Conservation (phyloP, 2,113 vertebrate genomes). For the Spheniscus mendiculus region DNA sequence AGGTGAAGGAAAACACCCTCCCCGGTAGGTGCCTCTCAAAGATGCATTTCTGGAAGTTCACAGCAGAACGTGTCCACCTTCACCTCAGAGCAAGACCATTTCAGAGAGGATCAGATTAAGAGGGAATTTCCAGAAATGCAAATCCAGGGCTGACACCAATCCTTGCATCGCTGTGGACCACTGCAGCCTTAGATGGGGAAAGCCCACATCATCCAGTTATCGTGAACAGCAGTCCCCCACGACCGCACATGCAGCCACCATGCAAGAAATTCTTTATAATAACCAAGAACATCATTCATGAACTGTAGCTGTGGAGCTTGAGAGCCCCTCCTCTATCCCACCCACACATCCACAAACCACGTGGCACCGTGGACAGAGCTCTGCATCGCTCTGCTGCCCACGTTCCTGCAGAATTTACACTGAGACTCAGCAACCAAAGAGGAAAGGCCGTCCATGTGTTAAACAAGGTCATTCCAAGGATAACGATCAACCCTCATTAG, state of each 20-base stretch:
- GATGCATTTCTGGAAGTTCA: neutral
- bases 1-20: neutral
- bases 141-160: neutral
- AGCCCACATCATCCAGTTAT: neutral
- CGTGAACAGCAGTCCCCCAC: neutral
- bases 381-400: neutral
- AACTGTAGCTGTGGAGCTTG: neutral
- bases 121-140: conserved; percentile 6
- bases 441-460: neutral
- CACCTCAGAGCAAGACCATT: neutral
- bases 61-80: neutral
- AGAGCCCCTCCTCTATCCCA: neutral
- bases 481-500: neutral
- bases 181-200: neutral
- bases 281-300: neutral
- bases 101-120: neutral
- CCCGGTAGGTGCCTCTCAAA: neutral
- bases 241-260: neutral
- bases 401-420: neutral
- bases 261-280: neutral
- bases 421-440: neutral
- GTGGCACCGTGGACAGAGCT: accelerated
- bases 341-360: neutral
- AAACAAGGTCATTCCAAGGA: neutral
- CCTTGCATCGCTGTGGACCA: neutral